Conservation (phyloP, 2,113 vertebrate species). For the Coptodon bakossiorum region DNA sequence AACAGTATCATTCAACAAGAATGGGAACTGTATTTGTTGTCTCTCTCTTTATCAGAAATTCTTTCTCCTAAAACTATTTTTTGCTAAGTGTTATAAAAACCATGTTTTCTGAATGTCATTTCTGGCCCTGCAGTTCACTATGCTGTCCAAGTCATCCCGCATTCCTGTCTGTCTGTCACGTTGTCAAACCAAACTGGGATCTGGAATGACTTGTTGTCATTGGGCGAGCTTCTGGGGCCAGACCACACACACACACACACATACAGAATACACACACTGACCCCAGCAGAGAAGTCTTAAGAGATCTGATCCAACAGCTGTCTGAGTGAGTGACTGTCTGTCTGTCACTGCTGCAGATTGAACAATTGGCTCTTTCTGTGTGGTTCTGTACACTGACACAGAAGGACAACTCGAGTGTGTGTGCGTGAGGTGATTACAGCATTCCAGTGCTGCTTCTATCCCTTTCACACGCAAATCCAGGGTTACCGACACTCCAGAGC, state of each 20-base stretch:
- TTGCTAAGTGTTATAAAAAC: neutral
- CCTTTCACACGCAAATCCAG: slow-evolving; percentile 66
- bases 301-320: slow-evolving; percentile 39
- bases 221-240: slow-evolving; percentile 7
- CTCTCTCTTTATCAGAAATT: neutral
- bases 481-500: slow-evolving; percentile 41
- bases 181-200: slow-evolving; percentile 11
- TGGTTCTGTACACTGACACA: slow-evolving; percentile 49
- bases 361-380: slow-evolving; percentile 32
- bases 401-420: slow-evolving; percentile 47
- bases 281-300: slow-evolving; percentile 7
- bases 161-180: slow-evolving; percentile 41
- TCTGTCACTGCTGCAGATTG: slow-evolving; percentile 10
- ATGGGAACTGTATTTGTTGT: neutral
- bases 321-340: slow-evolving; percentile 29
- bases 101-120: slow-evolving; percentile 10
- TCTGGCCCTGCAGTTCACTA: slow-evolving; percentile 6
- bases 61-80: neutral
- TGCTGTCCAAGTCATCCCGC: slow-evolving; percentile 13
- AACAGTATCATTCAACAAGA: neutral
- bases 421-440: slow-evolving; percentile 41
- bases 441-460: slow-evolving; percentile 45
- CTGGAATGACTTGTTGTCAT: slow-evolving; percentile 35
- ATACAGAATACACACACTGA: neutral
- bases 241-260: slow-evolving; percentile 25